A percentile compares a stretch with the other conserved stretches of the same genome.
phyloP scores from a whole-genome alignment of 2,888 invertebrate genomes.

The Drosophila borborema region DNA sequence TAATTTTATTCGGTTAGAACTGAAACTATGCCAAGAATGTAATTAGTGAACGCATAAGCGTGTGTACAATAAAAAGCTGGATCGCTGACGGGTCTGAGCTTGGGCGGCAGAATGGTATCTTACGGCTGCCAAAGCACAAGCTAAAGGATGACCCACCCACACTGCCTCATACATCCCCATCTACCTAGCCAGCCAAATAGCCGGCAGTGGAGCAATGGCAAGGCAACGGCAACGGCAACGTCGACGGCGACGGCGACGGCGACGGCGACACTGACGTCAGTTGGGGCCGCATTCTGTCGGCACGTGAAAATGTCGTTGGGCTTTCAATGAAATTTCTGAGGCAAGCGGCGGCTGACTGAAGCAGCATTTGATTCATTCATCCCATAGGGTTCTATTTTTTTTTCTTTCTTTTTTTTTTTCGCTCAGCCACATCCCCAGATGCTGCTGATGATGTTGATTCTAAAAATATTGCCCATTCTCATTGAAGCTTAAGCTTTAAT shows the following conservation, averaged over 20 bases:
- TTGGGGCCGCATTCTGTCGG: constrained; percentile 29
- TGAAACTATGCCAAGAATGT: constrained; percentile 98
- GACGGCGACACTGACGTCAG: constrained; percentile 41
- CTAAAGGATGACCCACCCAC: constrained; percentile 43
- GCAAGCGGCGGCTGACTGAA: constrained; percentile 11
- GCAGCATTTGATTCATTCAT: constrained; percentile 26
- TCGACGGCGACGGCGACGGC: background rate
- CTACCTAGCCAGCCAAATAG: background rate
- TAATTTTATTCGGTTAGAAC: constrained; percentile 86
- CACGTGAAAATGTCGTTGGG: constrained; percentile 60
- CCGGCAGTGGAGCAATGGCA: constrained; percentile 40
- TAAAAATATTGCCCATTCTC: constrained; percentile 15
- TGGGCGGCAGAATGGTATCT: constrained; percentile 7
- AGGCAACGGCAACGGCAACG: constrained; percentile 27
- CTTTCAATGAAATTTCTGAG: constrained; percentile 40
- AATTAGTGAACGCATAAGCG: constrained; percentile 90
- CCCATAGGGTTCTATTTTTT: constrained; percentile 5
- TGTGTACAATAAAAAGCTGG: constrained; percentile 66
- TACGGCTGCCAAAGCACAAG: constrained; percentile 29
- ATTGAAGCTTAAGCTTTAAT: constrained; percentile 13
- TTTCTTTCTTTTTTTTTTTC: background rate
- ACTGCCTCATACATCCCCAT: background rate
- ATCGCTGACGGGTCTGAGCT: constrained; percentile 31
- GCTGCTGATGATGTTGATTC: constrained; percentile 19
- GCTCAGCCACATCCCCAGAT: background rate